Conservation (phyloP, 2,888 invertebrate species). For the Labia minor region DNA sequence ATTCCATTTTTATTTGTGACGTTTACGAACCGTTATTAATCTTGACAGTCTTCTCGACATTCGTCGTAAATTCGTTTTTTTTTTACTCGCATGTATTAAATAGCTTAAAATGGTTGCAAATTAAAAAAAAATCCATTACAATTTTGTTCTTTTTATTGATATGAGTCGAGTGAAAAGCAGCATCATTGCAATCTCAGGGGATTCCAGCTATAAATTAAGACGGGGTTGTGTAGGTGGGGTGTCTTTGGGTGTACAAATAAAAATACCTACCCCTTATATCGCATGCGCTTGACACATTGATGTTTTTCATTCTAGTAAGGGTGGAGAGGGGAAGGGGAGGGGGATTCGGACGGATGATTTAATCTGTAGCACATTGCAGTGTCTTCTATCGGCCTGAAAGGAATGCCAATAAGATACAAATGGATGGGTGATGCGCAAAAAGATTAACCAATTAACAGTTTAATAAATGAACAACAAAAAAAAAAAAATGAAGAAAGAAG, state of each 20-base stretch:
- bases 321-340: too few species aligned
- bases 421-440: neutral
- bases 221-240: neutral
- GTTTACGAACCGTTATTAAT: conserved; percentile 3
- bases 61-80: neutral
- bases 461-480: neutral
- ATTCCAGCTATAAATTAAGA: neutral
- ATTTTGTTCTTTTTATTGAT: conserved; percentile 5
- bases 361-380: neutral
- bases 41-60: conserved; percentile 2
- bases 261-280: neutral
- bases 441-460: neutral
- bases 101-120: conserved; percentile 4
- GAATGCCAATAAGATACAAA: conserved; percentile 13
- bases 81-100: neutral
- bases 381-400: neutral
- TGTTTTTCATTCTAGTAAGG: neutral
- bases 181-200: neutral
- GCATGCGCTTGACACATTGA: conserved; percentile 3
- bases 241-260: neutral
- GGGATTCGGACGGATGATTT: neutral
- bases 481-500: too few species aligned
- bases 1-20: conserved; percentile 13
- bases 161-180: neutral
- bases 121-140: conserved; percentile 1